Evolutionary conservation across 2,113 vertebrate species (phyloP), one percentile per base, ranked within the genome.

Genomic region (Quiscalus mexicanus): DNA sequence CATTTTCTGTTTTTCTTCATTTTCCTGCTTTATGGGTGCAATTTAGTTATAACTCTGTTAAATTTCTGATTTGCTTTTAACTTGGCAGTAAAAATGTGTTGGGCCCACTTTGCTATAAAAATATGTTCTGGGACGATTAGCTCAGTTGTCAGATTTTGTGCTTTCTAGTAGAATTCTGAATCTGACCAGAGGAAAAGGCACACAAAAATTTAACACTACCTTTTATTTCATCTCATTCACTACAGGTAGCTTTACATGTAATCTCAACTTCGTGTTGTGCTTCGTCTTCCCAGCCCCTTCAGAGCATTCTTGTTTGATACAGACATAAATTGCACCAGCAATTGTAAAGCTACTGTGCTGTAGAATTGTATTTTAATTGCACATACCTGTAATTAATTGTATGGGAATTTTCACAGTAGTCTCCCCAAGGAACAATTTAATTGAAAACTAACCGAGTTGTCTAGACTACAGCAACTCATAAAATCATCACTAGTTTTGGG

Each of bases 401-500:
- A 93, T 87, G 95, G 97, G 96, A 96, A 95, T 97, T 97, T 98
- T 96, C 96, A 94, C 96, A 95, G 97, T 70, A 84, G 56, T 89
- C 60, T 98, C 96, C 97, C 96, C 47, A 78, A 93, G 97, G 98
- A 97, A 80, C 94, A 84, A 64, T 98, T 97, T 97, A 78, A 95
- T 84, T 96, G 96, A 95, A 98, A 97, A 98, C 96, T 91, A 95
- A 96, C 95, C 12, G 12, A 96, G 94, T 97, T 97, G 97, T 98
- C 97, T 97, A 97, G 97, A 97, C 98, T 90, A 28, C 58, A 82
- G 85, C 94, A 93, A 95, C 97, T 96, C 93, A 87, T 97, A 97
- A 98, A 98, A 97, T 97, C 98, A 97, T 98, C 96, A 60, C 96
- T 97, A 84, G 89, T 97, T 95, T 95, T 90, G 89, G 95, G 41